These are phyloP conservation scores for Macaria notata DNA, from an alignment of 2,888 invertebrate species.

Conservation along the genomic window DNA sequence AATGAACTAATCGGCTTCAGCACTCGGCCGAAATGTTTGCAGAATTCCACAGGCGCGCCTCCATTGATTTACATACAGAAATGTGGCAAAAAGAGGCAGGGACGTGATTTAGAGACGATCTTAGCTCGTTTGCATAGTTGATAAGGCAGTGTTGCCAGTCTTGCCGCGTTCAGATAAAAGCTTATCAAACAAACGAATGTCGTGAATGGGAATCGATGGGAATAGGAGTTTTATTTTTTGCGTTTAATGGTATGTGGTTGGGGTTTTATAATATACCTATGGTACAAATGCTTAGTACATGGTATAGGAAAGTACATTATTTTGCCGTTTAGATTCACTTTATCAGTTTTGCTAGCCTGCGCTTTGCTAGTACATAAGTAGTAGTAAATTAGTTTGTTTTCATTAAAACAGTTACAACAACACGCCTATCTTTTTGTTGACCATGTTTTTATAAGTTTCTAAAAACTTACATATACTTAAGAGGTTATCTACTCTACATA, in stretches of 20 bases:
- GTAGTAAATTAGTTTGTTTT: too few species aligned
- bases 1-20: slow-evolving; percentile 75
- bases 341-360: too few species aligned
- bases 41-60: slow-evolving; percentile 23
- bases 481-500: too few species aligned
- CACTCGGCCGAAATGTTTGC: slow-evolving; percentile 34
- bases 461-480: too few species aligned
- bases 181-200: slow-evolving; percentile 6
- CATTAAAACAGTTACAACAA: too few species aligned
- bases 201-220: background rate
- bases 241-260: background rate
- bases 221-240: background rate
- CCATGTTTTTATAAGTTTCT: too few species aligned
- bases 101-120: slow-evolving; percentile 18
- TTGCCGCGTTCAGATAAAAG: slow-evolving; percentile 6
- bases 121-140: slow-evolving; percentile 23
- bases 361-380: too few species aligned
- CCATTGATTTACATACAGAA: slow-evolving; percentile 24
- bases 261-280: too few species aligned
- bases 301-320: too few species aligned
- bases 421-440: too few species aligned
- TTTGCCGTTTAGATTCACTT: too few species aligned
- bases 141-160: slow-evolving; percentile 12
- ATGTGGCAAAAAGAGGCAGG: slow-evolving; percentile 17
- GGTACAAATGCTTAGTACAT: too few species aligned